Evolutionary conservation across 2,113 vertebrate species (phyloP), one percentile per base, ranked within the genome.

Genomic region (Ctenomys sociabilis): DNA sequence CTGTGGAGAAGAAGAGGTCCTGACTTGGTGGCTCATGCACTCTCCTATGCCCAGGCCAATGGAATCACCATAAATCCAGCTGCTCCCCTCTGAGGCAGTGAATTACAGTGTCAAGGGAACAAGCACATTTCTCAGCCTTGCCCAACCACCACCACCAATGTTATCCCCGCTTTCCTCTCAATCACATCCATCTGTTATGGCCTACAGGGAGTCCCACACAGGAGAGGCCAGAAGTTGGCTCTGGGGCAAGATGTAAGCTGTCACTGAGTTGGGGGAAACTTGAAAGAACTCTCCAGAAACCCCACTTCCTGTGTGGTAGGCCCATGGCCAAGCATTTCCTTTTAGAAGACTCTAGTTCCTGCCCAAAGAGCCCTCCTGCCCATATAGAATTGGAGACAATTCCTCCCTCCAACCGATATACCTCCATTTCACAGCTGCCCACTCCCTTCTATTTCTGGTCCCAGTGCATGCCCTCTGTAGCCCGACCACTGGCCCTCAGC

Each of bases 391-490:
- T 95, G 61, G 93, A 78, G 93, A 96, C 35, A 95, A 92, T 91
- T 89, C 95, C 94, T 95, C 57, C 86, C 88, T 93, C 95, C 93
- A 59, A 59, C 21, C 92, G 96, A 97, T 95, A 94, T 94, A 72
- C 90, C 97, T 97, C 96, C 96, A 88, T 98, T 98, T 98, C 98
- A 93, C 93, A 97, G 86, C 77, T 96, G 80, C 54, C 92, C 95
- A 94, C 85, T 92, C 26, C 0, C 97, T 85, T 88, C 63, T 64
- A 52, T 16, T 30, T 32, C 84, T 22, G 17, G 49, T 37, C 59
- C 61, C 49, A 11, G 9, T 19, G n/a, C 1, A 2, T 43, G 89
- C 82, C 54, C 28, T 68, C 57, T 19, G 2, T 49, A 28, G 88
- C 70, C 45, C 32, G 2, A 93, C 3, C n/a, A 0, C 82, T 35